Evolutionary conservation across 2,797 vertebrate species (phyloP).

Genomic region (Prunella strophiata): DNA sequence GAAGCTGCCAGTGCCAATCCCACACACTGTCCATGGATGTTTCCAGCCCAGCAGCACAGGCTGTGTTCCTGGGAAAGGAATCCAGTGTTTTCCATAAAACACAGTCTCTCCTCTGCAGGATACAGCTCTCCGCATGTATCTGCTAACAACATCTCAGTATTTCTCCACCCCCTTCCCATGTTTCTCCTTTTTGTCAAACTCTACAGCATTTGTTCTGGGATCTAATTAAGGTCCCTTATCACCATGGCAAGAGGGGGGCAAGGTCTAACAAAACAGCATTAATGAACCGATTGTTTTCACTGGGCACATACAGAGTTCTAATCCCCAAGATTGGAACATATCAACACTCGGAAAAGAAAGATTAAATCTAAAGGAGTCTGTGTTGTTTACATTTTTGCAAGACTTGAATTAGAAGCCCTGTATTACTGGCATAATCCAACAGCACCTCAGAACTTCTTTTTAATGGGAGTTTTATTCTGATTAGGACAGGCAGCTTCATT

Average conservation of each 20-base stretch:
- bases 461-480: not conserved
- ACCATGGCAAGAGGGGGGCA: constrained; percentile 56
- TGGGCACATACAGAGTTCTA: constrained; percentile 48
- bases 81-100: not conserved
- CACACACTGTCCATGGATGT: rapidly evolving
- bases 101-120: constrained; percentile 35
- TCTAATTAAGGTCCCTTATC: constrained; percentile 69
- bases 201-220: constrained; percentile 64
- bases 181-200: constrained; percentile 44
- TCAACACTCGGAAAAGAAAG: not conserved
- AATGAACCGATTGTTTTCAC: constrained; percentile 65
- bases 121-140: constrained; percentile 26
- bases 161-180: constrained; percentile 62
- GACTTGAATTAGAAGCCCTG: not conserved
- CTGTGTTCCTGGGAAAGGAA: not conserved
- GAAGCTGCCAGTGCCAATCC: not conserved
- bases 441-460: not conserved
- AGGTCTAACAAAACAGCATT: constrained; percentile 67
- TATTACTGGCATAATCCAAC: not conserved
- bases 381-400: constrained; percentile 2
- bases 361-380: not conserved
- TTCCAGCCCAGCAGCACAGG: not conserved
- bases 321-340: constrained; percentile 22
- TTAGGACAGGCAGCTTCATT: not conserved
- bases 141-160: constrained; percentile 49